phyloP scores from a whole-genome alignment of 2,888 invertebrate genomes.

The Trisateles emortualis region DNA sequence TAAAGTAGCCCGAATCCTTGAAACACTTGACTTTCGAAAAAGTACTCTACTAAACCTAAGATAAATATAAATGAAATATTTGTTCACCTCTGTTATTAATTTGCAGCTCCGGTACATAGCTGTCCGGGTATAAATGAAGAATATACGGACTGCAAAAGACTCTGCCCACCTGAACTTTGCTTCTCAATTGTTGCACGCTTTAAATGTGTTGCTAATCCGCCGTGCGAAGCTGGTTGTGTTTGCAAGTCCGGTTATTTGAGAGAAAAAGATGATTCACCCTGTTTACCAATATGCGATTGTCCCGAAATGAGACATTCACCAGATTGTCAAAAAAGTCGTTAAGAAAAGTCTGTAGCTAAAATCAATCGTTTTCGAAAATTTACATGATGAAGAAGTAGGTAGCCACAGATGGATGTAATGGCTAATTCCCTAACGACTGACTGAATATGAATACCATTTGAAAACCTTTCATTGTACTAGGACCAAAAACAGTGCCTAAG shows the following conservation, averaged over 20 bases:
- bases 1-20: too few relatives aligned
- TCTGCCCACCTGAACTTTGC: constrained; percentile 1
- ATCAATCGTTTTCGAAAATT: too few relatives aligned
- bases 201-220: neutral
- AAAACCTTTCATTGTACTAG: too few relatives aligned
- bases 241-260: constrained; percentile 1
- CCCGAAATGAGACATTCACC: neutral
- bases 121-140: constrained; percentile 15
- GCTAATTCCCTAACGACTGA: too few relatives aligned
- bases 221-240: neutral
- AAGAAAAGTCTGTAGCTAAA: neutral
- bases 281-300: neutral
- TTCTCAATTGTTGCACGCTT: neutral
- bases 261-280: neutral
- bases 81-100: too few relatives aligned
- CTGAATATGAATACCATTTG: too few relatives aligned
- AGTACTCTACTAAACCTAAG: too few relatives aligned
- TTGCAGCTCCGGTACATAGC: neutral
- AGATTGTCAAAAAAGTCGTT: neutral
- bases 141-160: constrained; percentile 7
- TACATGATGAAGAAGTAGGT: too few relatives aligned
- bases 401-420: too few relatives aligned
- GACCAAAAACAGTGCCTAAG: too few relatives aligned
- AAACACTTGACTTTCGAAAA: too few relatives aligned
- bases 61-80: too few relatives aligned